These are phyloP conservation scores for Trichomalopsis sarcophagae DNA, from an alignment of 1,140 invertebrate species.

Conservation along the genomic window DNA sequence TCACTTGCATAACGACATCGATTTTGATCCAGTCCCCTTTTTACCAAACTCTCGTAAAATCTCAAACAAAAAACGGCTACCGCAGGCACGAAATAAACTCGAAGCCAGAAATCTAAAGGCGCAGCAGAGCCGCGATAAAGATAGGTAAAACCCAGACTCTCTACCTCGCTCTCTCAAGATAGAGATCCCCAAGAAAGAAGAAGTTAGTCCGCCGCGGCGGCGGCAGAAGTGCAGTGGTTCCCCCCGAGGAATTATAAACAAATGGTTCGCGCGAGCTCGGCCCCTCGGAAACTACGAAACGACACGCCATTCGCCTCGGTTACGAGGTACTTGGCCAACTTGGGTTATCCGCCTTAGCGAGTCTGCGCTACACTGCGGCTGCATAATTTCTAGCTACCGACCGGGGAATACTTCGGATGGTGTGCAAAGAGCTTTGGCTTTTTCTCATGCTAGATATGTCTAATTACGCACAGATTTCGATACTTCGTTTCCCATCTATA, in stretches of 20 bases:
- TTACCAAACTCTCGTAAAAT: no score
- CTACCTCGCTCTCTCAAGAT: neutral
- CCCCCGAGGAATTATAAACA: conserved; percentile 67
- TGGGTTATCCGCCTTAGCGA: conserved; percentile 57
- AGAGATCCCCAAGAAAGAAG: neutral
- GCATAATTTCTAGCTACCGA: conserved; percentile 33
- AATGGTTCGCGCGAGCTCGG: conserved; percentile 57
- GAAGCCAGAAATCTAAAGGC: neutral
- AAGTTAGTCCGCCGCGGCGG: conserved; percentile 25
- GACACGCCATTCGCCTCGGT: conserved; percentile 62
- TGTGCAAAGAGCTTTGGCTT: neutral
- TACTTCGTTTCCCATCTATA: no score
- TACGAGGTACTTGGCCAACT: conserved; percentile 66
- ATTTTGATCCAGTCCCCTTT: no score
- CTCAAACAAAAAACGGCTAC: neutral
- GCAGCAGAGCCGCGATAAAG: neutral
- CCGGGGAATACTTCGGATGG: neutral
- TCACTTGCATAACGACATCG: no score
- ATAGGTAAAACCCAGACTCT: conserved; percentile 3
- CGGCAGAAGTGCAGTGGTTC: conserved; percentile 19
- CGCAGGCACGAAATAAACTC: neutral
- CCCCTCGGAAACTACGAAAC: conserved; percentile 55
- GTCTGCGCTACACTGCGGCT: conserved; percentile 37
- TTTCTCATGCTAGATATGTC: neutral
- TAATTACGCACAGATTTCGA: neutral